A percentile compares a stretch with the other conserved stretches of the same genome.
phyloP scores from a whole-genome alignment of 2,888 invertebrate genomes.

The Hirtodrosophila duncani region DNA sequence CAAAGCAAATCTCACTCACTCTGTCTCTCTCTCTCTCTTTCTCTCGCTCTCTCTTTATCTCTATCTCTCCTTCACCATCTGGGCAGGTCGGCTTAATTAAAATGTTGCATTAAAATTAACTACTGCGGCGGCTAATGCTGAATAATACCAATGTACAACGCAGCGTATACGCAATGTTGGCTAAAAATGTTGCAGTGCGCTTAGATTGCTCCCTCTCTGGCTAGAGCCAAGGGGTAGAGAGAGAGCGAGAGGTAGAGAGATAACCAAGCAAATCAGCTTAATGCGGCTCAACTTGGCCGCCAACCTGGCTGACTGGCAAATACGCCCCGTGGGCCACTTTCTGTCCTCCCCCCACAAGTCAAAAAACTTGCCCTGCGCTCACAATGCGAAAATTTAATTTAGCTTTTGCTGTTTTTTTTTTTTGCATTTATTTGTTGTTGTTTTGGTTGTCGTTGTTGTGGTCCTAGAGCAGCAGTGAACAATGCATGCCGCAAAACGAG shows the following conservation, averaged over 20 bases:
- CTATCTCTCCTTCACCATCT: neutral
- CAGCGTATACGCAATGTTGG: conserved; percentile 57
- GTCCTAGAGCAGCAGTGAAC: too few relatives aligned
- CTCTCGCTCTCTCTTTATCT: conserved; percentile 1
- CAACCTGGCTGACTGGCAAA: conserved; percentile 25
- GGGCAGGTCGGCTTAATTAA: conserved; percentile 55
- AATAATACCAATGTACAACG: conserved; percentile 34
- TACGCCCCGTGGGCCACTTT: neutral
- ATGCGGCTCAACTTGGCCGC: conserved; percentile 49
- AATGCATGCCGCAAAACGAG: conserved; percentile 45
- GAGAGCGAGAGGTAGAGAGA: too few relatives aligned
- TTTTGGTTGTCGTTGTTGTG: too few relatives aligned
- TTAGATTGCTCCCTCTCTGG: neutral
- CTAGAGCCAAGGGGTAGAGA: neutral
- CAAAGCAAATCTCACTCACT: too few relatives aligned
- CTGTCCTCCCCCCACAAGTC: neutral
- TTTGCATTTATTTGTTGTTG: conserved; percentile 17
- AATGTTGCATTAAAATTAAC: conserved; percentile 59
- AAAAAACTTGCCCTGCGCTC: conserved; percentile 19
- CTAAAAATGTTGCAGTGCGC: conserved; percentile 26
- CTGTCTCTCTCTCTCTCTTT: neutral
- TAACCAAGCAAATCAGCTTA: conserved; percentile 57
- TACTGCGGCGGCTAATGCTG: conserved; percentile 51
- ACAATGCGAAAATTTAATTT: conserved; percentile 68
- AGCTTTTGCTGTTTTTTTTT: conserved; percentile 48